Evolutionary conservation across 2,888 invertebrate species (phyloP).

Genomic region (Strigamia transsilvanica): DNA sequence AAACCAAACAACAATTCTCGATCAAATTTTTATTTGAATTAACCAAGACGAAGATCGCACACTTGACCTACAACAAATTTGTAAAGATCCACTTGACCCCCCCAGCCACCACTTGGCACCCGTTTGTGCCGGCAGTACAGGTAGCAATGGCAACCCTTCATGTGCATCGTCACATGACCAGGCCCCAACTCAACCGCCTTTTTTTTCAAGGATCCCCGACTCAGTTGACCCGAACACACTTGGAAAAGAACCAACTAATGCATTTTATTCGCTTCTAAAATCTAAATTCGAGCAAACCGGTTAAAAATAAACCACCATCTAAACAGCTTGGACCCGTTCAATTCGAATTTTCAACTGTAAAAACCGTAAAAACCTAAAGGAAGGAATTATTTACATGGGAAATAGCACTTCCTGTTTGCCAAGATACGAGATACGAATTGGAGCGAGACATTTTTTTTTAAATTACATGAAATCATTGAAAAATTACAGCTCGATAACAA

Average conservation of each 20-base stretch:
- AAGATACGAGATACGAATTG: slow-evolving; percentile 17
- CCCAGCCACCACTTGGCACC: slow-evolving; percentile 8
- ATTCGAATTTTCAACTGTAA: too few relatives aligned
- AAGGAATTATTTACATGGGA: slow-evolving; percentile 42
- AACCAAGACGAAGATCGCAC: background rate
- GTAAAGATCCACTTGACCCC: background rate
- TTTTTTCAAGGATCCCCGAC: slow-evolving; percentile 14
- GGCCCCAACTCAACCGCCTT: background rate
- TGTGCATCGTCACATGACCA: slow-evolving; percentile 35
- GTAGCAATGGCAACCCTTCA: background rate
- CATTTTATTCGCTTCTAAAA: background rate
- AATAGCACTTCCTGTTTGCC: slow-evolving; percentile 32
- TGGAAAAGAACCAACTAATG: slow-evolving; percentile 2
- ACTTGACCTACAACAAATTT: slow-evolving; percentile 17
- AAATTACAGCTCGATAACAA: background rate
- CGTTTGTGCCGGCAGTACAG: background rate
- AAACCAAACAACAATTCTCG: background rate
- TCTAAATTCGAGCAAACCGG: background rate
- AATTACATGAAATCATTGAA: slow-evolving; percentile 4
- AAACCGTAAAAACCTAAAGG: background rate
- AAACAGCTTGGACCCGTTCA: too few relatives aligned
- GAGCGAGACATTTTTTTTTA: background rate
- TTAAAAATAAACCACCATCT: background rate
- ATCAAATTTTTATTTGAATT: background rate
- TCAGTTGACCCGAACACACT: slow-evolving; percentile 25